Evolutionary conservation across 1,140 invertebrate species (phyloP), one percentile per base, ranked within the genome.

Genomic region (Goniozus legneri): DNA sequence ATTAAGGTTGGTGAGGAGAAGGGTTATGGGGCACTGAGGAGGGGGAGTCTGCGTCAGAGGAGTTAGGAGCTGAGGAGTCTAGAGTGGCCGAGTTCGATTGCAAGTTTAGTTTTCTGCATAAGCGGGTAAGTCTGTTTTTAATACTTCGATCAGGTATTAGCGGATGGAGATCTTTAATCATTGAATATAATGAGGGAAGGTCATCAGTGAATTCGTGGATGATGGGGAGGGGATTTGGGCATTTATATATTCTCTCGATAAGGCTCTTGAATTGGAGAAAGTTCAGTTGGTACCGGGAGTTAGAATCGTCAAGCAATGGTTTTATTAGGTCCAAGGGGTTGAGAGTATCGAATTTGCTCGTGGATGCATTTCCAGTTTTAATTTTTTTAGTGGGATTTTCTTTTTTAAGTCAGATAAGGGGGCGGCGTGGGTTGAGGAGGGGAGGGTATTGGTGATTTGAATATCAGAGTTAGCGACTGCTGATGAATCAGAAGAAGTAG

Each of bases 261-360:
- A 44, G 32, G 27, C 34, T 43, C 40, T 52, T 52, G 6, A 52
- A 52, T 42, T 52, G 32, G 7, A 33, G n/a, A 10, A 43, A 52
- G 14, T 41, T 47, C 19, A 52, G 24, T n/a, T n/a, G n/a, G n/a
- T n/a, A n/a, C n/a, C n/a, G n/a, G n/a, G n/a, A n/a, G n/a, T n/a
- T n/a, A n/a, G n/a, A n/a, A n/a, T n/a, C n/a, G n/a, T n/a, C n/a
- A n/a, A n/a, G n/a, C n/a, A n/a, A n/a, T n/a, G n/a, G n/a, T n/a
- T n/a, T n/a, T n/a, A n/a, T n/a, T n/a, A n/a, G n/a, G n/a, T n/a
- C n/a, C n/a, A n/a, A n/a, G n/a, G n/a, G n/a, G n/a, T n/a, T n/a
- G n/a, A n/a, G n/a, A n/a, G n/a, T n/a, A n/a, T n/a, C n/a, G n/a
- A n/a, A n/a, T n/a, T n/a, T n/a, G n/a, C n/a, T n/a, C n/a, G n/a